These are phyloP conservation scores for Hymenopus coronatus DNA, from an alignment of 2,888 invertebrate genomes.

Conservation along the genomic window DNA sequence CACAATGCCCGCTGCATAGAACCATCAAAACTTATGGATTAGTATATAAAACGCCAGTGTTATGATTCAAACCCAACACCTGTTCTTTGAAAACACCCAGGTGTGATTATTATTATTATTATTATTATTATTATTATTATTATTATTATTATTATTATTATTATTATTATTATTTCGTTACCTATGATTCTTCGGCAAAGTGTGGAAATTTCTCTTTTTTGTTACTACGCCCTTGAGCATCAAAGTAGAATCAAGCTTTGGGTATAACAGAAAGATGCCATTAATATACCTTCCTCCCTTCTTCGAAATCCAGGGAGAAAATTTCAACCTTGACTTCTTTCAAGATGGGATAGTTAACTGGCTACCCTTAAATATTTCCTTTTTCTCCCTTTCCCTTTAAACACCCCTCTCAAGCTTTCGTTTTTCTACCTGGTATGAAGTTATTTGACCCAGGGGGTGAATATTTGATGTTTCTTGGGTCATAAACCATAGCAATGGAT, in stretches of 20 bases:
- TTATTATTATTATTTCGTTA: too few species aligned
- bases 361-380: neutral
- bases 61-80: neutral
- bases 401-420: neutral
- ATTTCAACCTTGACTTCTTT: neutral
- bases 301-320: neutral
- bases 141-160: too few species aligned
- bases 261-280: neutral
- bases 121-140: too few species aligned
- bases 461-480: neutral
- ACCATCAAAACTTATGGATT: too few species aligned
- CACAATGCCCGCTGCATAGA: too few species aligned
- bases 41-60: too few species aligned
- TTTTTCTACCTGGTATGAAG: conserved; percentile 10
- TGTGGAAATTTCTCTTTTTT: neutral
- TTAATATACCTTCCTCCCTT: neutral
- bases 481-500: neutral
- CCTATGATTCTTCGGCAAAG: neutral
- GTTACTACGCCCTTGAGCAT: neutral
- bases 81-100: neutral
- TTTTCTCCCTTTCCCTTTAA: neutral
- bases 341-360: neutral
- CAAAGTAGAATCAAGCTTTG: neutral
- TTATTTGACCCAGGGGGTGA: neutral
- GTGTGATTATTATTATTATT: neutral